Conservation (phyloP, 2,888 invertebrate genomes). For the Perdita meconis region DNA sequence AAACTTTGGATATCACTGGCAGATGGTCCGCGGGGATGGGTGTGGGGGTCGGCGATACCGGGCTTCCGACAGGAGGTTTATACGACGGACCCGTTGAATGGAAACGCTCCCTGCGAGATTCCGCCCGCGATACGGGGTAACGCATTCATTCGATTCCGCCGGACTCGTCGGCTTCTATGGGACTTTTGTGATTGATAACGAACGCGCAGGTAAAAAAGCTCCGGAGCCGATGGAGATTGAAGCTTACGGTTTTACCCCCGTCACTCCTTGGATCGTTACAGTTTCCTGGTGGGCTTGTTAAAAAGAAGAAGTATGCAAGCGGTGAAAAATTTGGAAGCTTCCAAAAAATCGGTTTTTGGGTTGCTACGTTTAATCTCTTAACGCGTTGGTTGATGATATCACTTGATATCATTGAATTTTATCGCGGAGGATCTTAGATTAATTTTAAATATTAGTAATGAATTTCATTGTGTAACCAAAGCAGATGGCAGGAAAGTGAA, state of each 20-base stretch:
- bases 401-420: too few species aligned
- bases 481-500: too few species aligned
- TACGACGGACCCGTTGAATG: slow-evolving; percentile 35
- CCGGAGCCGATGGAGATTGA: not conserved
- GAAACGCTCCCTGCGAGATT: slow-evolving; percentile 35
- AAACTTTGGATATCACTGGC: slow-evolving; percentile 51
- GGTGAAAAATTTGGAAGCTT: not conserved
- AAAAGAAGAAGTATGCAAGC: too few species aligned
- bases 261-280: slow-evolving; percentile 16
- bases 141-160: slow-evolving; percentile 39
- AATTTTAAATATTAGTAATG: too few species aligned
- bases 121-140: slow-evolving; percentile 33
- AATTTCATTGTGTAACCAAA: too few species aligned
- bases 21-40: not conserved
- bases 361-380: not conserved
- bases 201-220: slow-evolving; percentile 32
- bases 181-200: slow-evolving; percentile 54
- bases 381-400: too few species aligned
- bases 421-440: too few species aligned
- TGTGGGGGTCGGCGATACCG: not conserved
- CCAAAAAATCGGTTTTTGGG: not conserved
- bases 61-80: slow-evolving; percentile 1
- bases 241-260: not conserved
- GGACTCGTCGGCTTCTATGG: slow-evolving; percentile 34
- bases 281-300: not conserved